Base-by-base conservation (phyloP, 2,888 invertebrate genomes). In the Andrena dorsata region DNA sequence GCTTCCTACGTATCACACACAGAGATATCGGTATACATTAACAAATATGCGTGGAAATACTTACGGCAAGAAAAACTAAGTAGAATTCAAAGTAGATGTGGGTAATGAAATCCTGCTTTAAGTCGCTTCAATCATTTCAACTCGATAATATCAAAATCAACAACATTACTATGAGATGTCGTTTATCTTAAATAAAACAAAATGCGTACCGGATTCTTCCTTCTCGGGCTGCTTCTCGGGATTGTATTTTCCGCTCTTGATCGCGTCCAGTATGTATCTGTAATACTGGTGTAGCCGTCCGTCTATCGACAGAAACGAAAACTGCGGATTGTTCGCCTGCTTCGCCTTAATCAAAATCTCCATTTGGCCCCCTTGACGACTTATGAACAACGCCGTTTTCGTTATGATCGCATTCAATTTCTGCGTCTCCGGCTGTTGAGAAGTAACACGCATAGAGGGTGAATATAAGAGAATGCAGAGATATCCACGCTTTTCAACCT, bases 301-400 rank as follows among this genome's bases (percentile, higher is more conserved):
- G 85, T 97, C 98, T 92, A 97, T 97, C 78, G 98, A 97, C 79
- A 99, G 95, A 94, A 99, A 99, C 86, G 97, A 96, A 94, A 99
- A 99, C 94, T 98, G 98, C 0, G 97, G 95, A 94, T 99, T 99
- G 92, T 97, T 97, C 0, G 97, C 96, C 94, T 99, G 99, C 94
- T 99, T 99, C 3, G 99, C 98, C 94, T 99, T 99, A 87, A 99
- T 97, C 13, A 99, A 95, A 88, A 99, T 99, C 95, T 99, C 99
- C 99, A 99, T 99, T 94, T 99, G 99, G 7, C 97, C 96, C 0
- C 99, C 99, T 92, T 99, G 98, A 66, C 96, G 95, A 88, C 97
- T 96, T 88, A 98, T 97, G 94, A 98, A 98, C 88, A 96, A 95
- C 0, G 98, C 98, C 0, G 98, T 99, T 94, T 98, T 98, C 92